These are phyloP conservation scores for Nipponacmea schrenckii DNA, from an alignment of 2,888 invertebrate species.

Conservation along the genomic window DNA sequence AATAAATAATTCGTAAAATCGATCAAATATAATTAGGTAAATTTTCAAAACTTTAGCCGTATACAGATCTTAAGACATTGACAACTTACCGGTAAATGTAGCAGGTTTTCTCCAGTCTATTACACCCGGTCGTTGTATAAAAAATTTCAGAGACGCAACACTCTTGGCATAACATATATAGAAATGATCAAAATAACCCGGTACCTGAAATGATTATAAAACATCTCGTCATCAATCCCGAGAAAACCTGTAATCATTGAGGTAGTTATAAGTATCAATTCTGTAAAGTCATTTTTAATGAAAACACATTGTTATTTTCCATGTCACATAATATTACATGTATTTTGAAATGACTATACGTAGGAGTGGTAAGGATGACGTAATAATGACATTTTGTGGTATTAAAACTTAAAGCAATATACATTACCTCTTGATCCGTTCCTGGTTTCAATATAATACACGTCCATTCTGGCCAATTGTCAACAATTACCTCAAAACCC, in stretches of 20 bases:
- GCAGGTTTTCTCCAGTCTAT: constrained; percentile 57
- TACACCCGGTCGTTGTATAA: constrained; percentile 56
- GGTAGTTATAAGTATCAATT: too few species aligned
- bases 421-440: too few species aligned
- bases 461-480: constrained; percentile 55
- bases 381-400: too few species aligned
- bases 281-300: too few species aligned
- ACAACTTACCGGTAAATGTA: constrained; percentile 49
- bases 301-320: too few species aligned
- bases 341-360: too few species aligned
- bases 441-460: constrained; percentile 50
- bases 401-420: too few species aligned
- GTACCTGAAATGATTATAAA: constrained; percentile 36
- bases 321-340: too few species aligned
- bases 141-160: constrained; percentile 52
- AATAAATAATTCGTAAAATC: too few species aligned
- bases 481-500: constrained; percentile 57
- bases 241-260: neutral
- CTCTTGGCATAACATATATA: constrained; percentile 57
- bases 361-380: too few species aligned
- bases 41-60: too few species aligned
- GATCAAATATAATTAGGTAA: neutral
- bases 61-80: neutral
- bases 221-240: neutral
- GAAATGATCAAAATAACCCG: constrained; percentile 50